Evolutionary conservation across 53 echinoderm and acorn worm species (phyloP).

Genomic region (Crossaster papposus): DNA sequence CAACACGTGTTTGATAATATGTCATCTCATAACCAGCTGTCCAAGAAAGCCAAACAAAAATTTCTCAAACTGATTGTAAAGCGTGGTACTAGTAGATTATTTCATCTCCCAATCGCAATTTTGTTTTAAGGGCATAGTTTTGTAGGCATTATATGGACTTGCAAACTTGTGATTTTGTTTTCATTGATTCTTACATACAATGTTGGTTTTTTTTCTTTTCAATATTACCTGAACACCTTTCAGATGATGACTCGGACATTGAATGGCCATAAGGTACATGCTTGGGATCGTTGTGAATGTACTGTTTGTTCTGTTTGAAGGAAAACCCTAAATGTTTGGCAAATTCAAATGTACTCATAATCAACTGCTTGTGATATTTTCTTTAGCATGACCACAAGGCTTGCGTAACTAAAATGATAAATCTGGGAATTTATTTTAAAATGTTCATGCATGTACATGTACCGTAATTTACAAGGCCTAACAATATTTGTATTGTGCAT

Average conservation of each 20-base stretch:
- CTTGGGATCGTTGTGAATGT: background rate
- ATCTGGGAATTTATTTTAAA: background rate
- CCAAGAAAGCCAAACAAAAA: too few relatives aligned
- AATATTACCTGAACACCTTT: background rate
- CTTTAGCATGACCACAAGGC: background rate
- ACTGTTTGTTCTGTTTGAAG: background rate
- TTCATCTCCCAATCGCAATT: too few relatives aligned
- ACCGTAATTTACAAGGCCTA: too few relatives aligned
- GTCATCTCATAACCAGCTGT: background rate
- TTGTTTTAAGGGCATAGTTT: background rate
- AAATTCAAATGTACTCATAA: too few relatives aligned
- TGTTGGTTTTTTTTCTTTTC: background rate
- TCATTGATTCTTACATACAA: background rate
- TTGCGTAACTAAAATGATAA: background rate
- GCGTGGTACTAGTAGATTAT: too few relatives aligned
- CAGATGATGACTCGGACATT: slow-evolving; percentile 55
- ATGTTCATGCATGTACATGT: background rate
- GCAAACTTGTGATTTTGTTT: background rate
- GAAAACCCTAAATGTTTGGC: background rate
- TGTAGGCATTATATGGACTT: background rate
- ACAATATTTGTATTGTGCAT: too few relatives aligned
- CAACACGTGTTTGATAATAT: background rate
- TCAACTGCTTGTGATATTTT: background rate
- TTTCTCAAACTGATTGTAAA: too few relatives aligned
- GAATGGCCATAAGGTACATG: slow-evolving; percentile 42